A percentile compares a stretch with the other conserved stretches of the same genome.
Evolutionary conservation across 2,797 vertebrate genomes (phyloP).

Genomic region (Triplophysa bombifrons): DNA sequence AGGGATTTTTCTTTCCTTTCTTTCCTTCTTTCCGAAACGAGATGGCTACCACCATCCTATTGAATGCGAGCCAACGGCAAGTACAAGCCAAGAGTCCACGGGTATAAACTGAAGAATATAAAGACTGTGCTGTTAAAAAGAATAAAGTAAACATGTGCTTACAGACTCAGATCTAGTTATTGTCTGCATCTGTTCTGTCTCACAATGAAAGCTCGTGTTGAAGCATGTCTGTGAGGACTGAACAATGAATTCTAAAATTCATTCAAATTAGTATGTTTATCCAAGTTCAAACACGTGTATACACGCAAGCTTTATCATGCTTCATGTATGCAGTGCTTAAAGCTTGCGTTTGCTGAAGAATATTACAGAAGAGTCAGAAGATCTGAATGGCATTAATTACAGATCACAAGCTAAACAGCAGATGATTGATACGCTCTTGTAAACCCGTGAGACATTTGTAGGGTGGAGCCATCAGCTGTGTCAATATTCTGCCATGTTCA

Average conservation of each 20-base stretch:
- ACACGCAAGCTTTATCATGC: constrained; percentile 27
- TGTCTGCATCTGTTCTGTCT: constrained; percentile 58
- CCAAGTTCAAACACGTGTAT: constrained; percentile 28
- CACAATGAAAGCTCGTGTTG: constrained; percentile 15
- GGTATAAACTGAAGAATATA: too few relatives aligned
- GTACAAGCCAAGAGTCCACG: too few relatives aligned
- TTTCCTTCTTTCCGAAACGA: too few relatives aligned
- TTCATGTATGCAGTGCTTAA: constrained; percentile 58
- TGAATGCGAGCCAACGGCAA: too few relatives aligned
- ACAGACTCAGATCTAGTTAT: too few relatives aligned
- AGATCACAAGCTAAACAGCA: constrained; percentile 69
- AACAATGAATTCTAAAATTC: neutral
- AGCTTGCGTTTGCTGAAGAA: constrained; percentile 51
- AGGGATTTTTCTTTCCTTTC: too few relatives aligned
- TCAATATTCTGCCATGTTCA: constrained; percentile 73
- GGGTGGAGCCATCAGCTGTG: constrained; percentile 79
- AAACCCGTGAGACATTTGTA: constrained; percentile 61
- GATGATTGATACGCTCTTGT: constrained; percentile 66
- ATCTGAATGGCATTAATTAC: constrained; percentile 60
- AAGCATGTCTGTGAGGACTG: constrained; percentile 2
- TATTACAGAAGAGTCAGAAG: constrained; percentile 46
- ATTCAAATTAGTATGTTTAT: neutral
- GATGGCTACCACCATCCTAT: too few relatives aligned
- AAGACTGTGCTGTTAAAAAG: too few relatives aligned
- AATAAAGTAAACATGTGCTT: too few relatives aligned